These are phyloP conservation scores for Arrhopalites spinosus DNA, from an alignment of 2,888 invertebrate species.

Conservation along the genomic window DNA sequence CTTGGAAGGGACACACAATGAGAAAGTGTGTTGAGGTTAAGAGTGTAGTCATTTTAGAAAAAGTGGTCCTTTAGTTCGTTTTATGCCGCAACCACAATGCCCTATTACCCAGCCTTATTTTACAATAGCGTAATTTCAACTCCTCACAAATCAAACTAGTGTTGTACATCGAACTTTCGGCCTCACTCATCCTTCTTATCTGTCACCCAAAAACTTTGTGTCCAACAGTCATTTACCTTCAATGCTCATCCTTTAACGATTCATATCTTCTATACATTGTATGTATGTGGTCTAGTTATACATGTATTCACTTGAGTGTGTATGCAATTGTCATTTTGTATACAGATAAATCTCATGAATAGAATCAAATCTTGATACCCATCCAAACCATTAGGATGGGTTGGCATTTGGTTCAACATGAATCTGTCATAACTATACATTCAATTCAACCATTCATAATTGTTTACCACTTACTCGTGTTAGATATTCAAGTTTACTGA, in stretches of 20 bases:
- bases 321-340: too few species aligned
- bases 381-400: too few species aligned
- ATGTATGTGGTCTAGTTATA: too few species aligned
- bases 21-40: constrained; percentile 52
- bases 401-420: too few species aligned
- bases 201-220: constrained; percentile 45
- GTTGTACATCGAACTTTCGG: constrained; percentile 49
- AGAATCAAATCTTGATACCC: too few species aligned
- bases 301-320: too few species aligned
- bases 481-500: too few species aligned
- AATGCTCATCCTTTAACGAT: constrained; percentile 6
- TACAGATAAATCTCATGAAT: too few species aligned
- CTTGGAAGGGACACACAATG: constrained; percentile 37
- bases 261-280: constrained; percentile 9
- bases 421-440: too few species aligned
- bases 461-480: too few species aligned
- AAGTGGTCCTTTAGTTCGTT: constrained; percentile 45
- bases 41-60: constrained; percentile 40
- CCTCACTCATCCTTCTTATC: constrained; percentile 54
- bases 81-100: constrained; percentile 51
- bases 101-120: constrained; percentile 38
- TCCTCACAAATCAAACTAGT: constrained; percentile 57
- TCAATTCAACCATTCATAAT: too few species aligned
- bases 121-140: constrained; percentile 56
- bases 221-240: constrained; percentile 23